Evolutionary conservation across 2,888 invertebrate species (phyloP), one percentile per base, ranked within the genome.

Genomic region (Melipona beecheii): DNA sequence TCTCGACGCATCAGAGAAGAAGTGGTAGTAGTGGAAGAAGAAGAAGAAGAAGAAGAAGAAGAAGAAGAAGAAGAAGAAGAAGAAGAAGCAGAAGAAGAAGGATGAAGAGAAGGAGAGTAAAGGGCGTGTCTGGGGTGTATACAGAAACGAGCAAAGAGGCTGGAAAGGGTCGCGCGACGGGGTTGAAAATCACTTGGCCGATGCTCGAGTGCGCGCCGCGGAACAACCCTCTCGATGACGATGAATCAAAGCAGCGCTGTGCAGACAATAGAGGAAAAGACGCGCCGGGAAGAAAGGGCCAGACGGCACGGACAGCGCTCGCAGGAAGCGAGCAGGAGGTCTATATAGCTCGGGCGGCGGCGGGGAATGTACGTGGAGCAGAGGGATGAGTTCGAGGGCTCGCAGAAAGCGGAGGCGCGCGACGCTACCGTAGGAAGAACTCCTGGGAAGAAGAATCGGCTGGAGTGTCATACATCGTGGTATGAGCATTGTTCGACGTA

Each of bases 161-260:
- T 81, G 83, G 80, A 84, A 82, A 88, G 82, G 87, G 78, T 81
- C 75, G 79, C 77, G 83, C 83, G 80, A 88, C 81, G 78, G 84
- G 83, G 85, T 90, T 87, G 83, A 91, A 91, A 91, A 90, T 90
- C 91, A 91, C 91, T 91, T 88, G 87, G 88, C 84, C 86, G 83
- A 54, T 75, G 75, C 85, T 91, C 83, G 86, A 91, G 91, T 85
- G 85, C 78, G 85, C 78, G 77, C 76, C 79, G 24, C 65, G 87
- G 86, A 85, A 86, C 85, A 86, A 82, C 87, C 88, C 91, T 89
- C 90, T 90, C 91, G 90, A 92, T 91, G 89, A 89, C 86, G 86
- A 85, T 90, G 89, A 89, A 88, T 88, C 90, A 88, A 90, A 90
- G 86, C 85, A 86, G 70, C 78, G 68, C 50, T 27, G 72, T 43